Base-by-base conservation (phyloP, 1,140 invertebrate species). In the Cherax quadricarinatus region DNA sequence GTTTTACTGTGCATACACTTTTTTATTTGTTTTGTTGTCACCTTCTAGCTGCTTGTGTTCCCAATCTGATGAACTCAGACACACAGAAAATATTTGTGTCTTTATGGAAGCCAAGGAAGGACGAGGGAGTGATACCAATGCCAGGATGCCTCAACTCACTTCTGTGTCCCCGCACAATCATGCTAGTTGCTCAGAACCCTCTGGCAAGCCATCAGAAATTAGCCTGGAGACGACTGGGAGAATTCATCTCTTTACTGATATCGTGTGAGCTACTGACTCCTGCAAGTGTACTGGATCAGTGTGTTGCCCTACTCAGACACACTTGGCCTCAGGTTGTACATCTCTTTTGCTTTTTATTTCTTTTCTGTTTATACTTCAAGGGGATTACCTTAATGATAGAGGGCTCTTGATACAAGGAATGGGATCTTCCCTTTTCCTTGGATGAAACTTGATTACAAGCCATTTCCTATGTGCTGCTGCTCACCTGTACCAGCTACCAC, bases 151-250 rank as follows among this genome's bases (percentile, higher is more conserved):
- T 89, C 24, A 14, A n/a, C 9, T 89, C 88, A 16, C 41, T 83
- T 3, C 62, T 89, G 53, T 83, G 81, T 18, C 66, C 88, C 60
- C 80, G 88, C 62, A 89, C 88, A 9, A 81, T 89, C 4, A 84
- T 89, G 88, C 88, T 89, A 18, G 80, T 89, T 60, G 88, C 88
- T 24, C 88, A 89, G 88, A 89, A 83, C 53, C 88, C 88, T 21
- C 6, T 30, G 30, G 48, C 41, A 4, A 73, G n/a, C 30, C 81
- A 84, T 66, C 88, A 89, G 48, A 83, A 6, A 30, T 48, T 66
- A 53, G 62, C 88, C 10, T 89, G 88, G 88, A 30, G 62, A 6
- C 83, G 82, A 81, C 73, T 89, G 14, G 88, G 84, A 51, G 49
- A 75, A 73, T 48, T 89, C 62, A 70, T 89, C 18, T 83, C 80